Evolutionary conservation across 2,888 invertebrate genomes (phyloP), one percentile per base, ranked within the genome.

Genomic region (Hemicrepidius hirtus): DNA sequence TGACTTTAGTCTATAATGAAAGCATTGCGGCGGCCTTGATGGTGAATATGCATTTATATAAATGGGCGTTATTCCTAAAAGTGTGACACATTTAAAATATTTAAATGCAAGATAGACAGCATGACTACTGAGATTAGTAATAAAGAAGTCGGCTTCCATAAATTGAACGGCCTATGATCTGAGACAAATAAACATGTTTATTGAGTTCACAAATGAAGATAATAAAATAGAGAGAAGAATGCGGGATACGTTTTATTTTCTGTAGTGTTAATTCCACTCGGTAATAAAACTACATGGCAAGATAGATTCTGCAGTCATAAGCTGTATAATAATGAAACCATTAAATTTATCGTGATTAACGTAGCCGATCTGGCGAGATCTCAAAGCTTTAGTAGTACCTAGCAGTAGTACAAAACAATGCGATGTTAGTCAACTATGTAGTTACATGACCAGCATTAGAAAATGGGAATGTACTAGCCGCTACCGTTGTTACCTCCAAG

Each of bases 321-420:
- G 79, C 77, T 77, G 80, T 82, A 81, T 80, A 81, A 81, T 82
- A 82, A 82, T 82, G 81, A 82, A 82, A 82, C 82, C 81, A 82
- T 82, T 82, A 82, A 80, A 77, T 77, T 82, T 81, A 82, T 81
- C 81, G 80, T 82, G 81, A 79, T 80, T 81, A 81, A 80, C 80
- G 79, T 77, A 77, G 76, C 78, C 79, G 79, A 81, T 80, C 80
- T 80, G 76, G 77, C 74, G 75, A 78, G 78, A 80, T 79, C 76
- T 78, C 75, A 69, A 67, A 68, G 74, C 71, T 70, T 67, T 74
- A 67, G 41, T 65, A 35, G 68, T 73, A n/a, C n/a, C n/a, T n/a
- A 71, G 75, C 70, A 68, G 71, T 64, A 55, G 68, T 75, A 75
- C 74, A 76, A 78, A 78, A 80, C 79, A 81, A 80, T 79, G 77